Percentiles rank a stretch among this genome's conserved stretches.
Conservation (phyloP, 2,888 invertebrate species). For the Pachydiplax longipennis region DNA sequence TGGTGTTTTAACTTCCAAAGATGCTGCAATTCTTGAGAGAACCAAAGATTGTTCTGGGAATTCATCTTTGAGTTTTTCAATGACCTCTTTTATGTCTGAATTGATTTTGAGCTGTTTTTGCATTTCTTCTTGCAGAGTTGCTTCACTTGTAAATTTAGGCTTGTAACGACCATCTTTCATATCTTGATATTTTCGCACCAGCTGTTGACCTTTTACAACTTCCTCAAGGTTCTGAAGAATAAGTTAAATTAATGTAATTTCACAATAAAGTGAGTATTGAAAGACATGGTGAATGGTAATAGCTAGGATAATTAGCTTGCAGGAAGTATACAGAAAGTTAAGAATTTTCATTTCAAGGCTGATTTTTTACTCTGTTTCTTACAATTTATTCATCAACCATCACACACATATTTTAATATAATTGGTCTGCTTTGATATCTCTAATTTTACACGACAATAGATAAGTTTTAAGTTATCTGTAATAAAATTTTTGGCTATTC, state of each 20-base stretch:
- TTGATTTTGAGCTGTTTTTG: constrained; percentile 67
- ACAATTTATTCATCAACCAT: too few species aligned
- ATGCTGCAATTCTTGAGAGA: constrained; percentile 2
- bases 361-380: too few species aligned
- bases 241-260: not conserved
- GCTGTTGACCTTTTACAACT: constrained; percentile 74
- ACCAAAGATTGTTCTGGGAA: constrained; percentile 57
- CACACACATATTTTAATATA: too few species aligned
- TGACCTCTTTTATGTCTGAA: constrained; percentile 65
- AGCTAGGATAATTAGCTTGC: too few species aligned
- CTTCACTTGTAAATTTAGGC: constrained; percentile 59
- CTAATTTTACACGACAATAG: too few species aligned
- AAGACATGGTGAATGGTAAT: too few species aligned
- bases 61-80: constrained; percentile 67
- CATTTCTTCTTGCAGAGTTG: constrained; percentile 65
- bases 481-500: too few species aligned
- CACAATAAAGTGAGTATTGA: too few species aligned
- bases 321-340: too few species aligned
- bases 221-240: constrained; percentile 64
- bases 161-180: constrained; percentile 60
- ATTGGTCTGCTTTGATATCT: too few species aligned
- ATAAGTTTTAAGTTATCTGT: too few species aligned
- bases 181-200: constrained; percentile 67
- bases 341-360: too few species aligned
- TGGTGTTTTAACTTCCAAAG: not conserved